phyloP scores from a whole-genome alignment of 2,797 vertebrate species.

The Heliangelus exortis region DNA sequence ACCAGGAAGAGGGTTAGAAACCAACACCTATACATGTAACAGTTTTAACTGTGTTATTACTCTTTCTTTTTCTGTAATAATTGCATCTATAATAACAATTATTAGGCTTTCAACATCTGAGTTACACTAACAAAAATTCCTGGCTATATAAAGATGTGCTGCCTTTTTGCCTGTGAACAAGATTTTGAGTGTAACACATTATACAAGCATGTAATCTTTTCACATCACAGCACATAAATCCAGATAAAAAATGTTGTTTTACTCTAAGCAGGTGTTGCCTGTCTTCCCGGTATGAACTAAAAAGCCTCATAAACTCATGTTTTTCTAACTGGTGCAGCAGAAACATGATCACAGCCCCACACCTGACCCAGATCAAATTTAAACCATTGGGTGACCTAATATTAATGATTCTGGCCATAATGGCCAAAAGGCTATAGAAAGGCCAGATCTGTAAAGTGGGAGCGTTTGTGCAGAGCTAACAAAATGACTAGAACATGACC shows the following conservation, averaged over 20 bases:
- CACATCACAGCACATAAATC: slow-evolving; percentile 47
- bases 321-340: slow-evolving; percentile 18
- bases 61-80: not conserved
- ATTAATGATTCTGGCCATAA: not conserved
- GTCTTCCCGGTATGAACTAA: not conserved
- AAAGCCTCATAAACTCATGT: not conserved
- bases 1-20: not conserved
- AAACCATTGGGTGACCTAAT: not conserved
- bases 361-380: slow-evolving; percentile 16
- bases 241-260: not conserved
- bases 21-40: not conserved
- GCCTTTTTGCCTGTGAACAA: not conserved
- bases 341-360: not conserved
- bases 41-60: not conserved
- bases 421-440: not conserved
- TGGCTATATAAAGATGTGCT: not conserved
- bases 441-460: not conserved
- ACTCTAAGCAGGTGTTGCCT: slow-evolving; percentile 39
- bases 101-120: not conserved
- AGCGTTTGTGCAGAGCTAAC: not conserved
- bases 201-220: not conserved
- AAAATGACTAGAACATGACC: not conserved
- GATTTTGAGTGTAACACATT: not conserved
- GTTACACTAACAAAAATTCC: not conserved
- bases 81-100: not conserved